These are phyloP conservation scores for Isichthys henryi DNA, from an alignment of 2,113 vertebrate genomes.

Conservation along the genomic window DNA sequence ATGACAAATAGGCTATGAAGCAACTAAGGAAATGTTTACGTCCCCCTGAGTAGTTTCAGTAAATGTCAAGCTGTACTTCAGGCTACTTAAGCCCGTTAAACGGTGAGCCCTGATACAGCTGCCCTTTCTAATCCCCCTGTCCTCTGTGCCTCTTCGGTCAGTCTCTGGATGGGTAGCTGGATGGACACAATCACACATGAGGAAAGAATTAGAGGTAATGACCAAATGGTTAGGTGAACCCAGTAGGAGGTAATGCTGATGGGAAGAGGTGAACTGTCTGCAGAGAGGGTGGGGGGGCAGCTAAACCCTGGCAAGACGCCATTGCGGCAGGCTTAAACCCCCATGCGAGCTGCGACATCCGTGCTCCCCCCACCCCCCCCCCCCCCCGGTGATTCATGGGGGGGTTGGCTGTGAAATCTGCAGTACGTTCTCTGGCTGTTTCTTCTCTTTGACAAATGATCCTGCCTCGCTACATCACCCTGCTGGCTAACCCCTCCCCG, in stretches of 20 bases:
- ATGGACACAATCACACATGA: not conserved
- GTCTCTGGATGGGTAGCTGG: not conserved
- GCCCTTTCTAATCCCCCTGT: not conserved
- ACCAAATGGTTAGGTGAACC: not conserved
- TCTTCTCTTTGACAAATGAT: not conserved
- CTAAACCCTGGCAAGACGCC: not conserved
- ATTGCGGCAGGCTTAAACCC: not conserved
- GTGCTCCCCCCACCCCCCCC: not conserved
- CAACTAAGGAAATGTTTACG: too few relatives aligned
- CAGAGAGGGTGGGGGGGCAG: not conserved
- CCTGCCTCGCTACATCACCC: not conserved
- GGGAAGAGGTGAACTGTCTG: not conserved
- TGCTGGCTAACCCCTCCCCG: not conserved
- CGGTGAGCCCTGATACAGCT: not conserved
- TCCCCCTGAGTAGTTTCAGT: not conserved
- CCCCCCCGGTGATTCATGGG: not conserved
- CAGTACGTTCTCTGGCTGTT: not conserved
- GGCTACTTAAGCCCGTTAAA: not conserved
- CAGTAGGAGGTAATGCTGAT: not conserved
- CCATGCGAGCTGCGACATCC: not conserved
- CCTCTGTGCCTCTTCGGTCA: not conserved
- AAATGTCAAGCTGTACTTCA: not conserved
- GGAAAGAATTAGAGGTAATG: not conserved
- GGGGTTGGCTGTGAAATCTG: not conserved
- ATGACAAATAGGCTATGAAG: not conserved